Conservation (phyloP, 1,140 invertebrate genomes). For the Tetraneura akinire region DNA sequence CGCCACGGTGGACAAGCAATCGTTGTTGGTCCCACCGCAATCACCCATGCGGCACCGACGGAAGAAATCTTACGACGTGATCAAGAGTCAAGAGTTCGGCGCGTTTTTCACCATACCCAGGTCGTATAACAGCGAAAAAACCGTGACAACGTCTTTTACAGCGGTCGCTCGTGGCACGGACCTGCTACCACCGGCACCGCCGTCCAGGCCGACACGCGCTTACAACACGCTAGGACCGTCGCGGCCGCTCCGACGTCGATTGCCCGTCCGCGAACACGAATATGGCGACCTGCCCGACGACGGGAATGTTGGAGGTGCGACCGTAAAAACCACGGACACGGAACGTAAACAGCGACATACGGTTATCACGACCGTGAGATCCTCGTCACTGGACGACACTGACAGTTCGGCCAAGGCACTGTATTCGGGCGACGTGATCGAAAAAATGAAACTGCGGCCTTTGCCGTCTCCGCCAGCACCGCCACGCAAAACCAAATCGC, state of each 20-base stretch:
- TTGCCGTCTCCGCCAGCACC: conserved; percentile 79
- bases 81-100: conserved; percentile 54
- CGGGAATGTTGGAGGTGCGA: background rate
- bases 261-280: conserved; percentile 59
- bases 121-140: background rate
- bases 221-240: conserved; percentile 70
- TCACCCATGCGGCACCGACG: conserved; percentile 60
- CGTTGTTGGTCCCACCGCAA: conserved; percentile 60
- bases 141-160: background rate
- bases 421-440: conserved; percentile 70
- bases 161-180: too few relatives aligned
- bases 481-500: conserved; percentile 63
- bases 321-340: too few relatives aligned
- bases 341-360: too few relatives aligned
- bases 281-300: conserved; percentile 54
- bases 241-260: conserved; percentile 63
- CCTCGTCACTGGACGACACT: background rate
- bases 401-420: conserved; percentile 61
- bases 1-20: conserved; percentile 67
- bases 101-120: conserved; percentile 63
- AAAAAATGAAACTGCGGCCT: conserved; percentile 78
- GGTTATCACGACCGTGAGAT: background rate
- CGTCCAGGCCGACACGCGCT: conserved; percentile 64
- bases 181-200: conserved; percentile 52
- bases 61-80: conserved; percentile 59